These are phyloP conservation scores for Leuctra nigra DNA, from an alignment of 2,888 invertebrate genomes.

Conservation along the genomic window DNA sequence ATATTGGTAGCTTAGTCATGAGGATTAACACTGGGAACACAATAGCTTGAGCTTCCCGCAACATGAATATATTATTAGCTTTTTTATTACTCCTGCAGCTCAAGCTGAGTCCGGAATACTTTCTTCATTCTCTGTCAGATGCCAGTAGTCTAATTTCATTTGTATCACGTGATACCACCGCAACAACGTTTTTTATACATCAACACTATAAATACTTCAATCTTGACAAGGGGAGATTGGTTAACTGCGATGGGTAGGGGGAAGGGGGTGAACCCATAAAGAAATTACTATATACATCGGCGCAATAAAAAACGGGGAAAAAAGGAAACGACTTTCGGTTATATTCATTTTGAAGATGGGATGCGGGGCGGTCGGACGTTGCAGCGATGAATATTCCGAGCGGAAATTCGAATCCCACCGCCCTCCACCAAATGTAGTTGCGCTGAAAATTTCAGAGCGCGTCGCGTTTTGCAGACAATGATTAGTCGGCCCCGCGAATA, in stretches of 20 bases:
- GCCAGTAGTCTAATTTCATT: conserved; percentile 26
- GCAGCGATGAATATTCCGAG: conserved; percentile 23
- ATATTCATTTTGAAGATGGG: conserved; percentile 14
- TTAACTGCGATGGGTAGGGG: neutral
- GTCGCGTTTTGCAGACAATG: too few relatives aligned
- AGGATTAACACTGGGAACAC: conserved; percentile 18
- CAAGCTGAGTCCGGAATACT: neutral
- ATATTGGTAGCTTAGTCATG: conserved; percentile 6
- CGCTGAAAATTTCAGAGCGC: too few relatives aligned
- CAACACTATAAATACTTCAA: conserved; percentile 24
- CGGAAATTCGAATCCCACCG: conserved; percentile 23
- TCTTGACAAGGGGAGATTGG: conserved; percentile 12
- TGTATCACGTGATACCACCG: conserved; percentile 18
- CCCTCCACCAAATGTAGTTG: too few relatives aligned
- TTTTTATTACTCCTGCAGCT: conserved; percentile 19
- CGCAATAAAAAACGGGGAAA: conserved; percentile 7
- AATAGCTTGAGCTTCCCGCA: conserved; percentile 7
- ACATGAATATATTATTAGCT: conserved; percentile 23
- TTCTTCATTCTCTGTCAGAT: conserved; percentile 17
- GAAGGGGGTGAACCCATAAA: neutral
- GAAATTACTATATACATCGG: conserved; percentile 15
- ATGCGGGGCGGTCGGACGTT: conserved; percentile 1
- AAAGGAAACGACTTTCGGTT: conserved; percentile 8
- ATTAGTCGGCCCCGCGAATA: too few relatives aligned
- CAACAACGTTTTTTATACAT: conserved; percentile 16